Percentiles rank a stretch among this genome's conserved stretches.
These are phyloP conservation scores for Cryptoleucopteryx plumbea DNA, from an alignment of 2,113 vertebrate species.

Conservation along the genomic window DNA sequence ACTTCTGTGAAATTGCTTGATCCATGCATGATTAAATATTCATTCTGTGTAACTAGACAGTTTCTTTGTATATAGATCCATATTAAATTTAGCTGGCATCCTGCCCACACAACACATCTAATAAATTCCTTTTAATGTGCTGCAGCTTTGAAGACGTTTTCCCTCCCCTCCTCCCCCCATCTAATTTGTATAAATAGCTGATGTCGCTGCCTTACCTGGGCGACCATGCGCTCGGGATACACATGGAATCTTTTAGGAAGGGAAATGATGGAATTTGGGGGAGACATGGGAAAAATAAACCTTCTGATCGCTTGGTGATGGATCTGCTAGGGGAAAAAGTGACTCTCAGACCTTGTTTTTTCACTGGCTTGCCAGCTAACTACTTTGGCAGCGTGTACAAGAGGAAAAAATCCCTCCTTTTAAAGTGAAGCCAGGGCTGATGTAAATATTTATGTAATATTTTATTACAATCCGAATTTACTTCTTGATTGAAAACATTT, in stretches of 20 bases:
- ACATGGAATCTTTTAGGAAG: constrained; percentile 53
- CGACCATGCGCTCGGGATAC: background rate
- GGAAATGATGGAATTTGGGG: constrained; percentile 58
- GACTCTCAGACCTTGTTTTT: background rate
- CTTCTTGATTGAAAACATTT: constrained; percentile 64
- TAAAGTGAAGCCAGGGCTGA: constrained; percentile 64
- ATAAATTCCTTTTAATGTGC: constrained; percentile 73
- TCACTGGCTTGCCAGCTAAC: background rate
- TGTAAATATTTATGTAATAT: constrained; percentile 75
- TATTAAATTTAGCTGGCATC: constrained; percentile 79
- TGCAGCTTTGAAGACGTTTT: constrained; percentile 56
- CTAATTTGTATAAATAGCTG: background rate
- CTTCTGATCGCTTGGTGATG: constrained; percentile 10
- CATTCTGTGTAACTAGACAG: constrained; percentile 84
- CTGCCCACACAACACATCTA: constrained; percentile 78
- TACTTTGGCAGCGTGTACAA: background rate
- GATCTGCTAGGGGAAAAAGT: background rate
- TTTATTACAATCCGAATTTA: constrained; percentile 65
- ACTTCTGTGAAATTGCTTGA: constrained; percentile 86
- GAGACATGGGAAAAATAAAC: constrained; percentile 67
- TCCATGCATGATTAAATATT: constrained; percentile 89
- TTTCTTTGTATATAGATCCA: constrained; percentile 85
- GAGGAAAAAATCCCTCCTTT: constrained; percentile 20
- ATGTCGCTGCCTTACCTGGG: background rate
- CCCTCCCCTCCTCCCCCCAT: background rate